Conservation (phyloP, 2,888 invertebrate genomes). For the Timandra comae region DNA sequence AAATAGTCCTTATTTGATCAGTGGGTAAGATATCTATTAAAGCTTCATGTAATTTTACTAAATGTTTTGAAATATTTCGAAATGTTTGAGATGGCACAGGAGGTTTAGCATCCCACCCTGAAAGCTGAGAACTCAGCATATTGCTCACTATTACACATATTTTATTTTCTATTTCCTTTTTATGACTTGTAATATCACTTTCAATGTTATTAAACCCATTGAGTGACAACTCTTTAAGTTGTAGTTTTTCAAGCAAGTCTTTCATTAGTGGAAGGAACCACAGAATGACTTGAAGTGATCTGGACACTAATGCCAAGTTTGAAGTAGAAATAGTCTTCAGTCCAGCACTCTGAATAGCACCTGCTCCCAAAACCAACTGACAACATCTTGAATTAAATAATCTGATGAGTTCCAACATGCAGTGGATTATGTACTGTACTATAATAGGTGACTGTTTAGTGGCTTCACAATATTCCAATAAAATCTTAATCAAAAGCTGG, state of each 20-base stretch:
- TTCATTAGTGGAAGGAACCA: conserved; percentile 86
- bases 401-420: conserved; percentile 91
- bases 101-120: conserved; percentile 94
- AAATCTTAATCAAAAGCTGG: conserved; percentile 90
- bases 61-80: conserved; percentile 90
- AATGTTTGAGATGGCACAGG: conserved; percentile 95
- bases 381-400: conserved; percentile 93
- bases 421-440: conserved; percentile 86
- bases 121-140: conserved; percentile 87
- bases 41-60: conserved; percentile 94
- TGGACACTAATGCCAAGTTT: conserved; percentile 91
- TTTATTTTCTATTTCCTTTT: conserved; percentile 94
- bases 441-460: conserved; percentile 86
- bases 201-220: conserved; percentile 83
- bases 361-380: conserved; percentile 96
- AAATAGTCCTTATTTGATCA: conserved; percentile 85
- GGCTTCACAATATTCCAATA: conserved; percentile 93
- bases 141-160: conserved; percentile 92
- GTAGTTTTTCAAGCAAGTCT: conserved; percentile 80
- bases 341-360: conserved; percentile 96
- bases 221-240: conserved; percentile 65
- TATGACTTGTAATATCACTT: conserved; percentile 90
- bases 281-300: conserved; percentile 87
- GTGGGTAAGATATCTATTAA: conserved; percentile 89
- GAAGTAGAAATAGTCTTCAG: conserved; percentile 95